Evolutionary conservation across 2,113 vertebrate genomes (phyloP).

Genomic region (Colaptes auratus): DNA sequence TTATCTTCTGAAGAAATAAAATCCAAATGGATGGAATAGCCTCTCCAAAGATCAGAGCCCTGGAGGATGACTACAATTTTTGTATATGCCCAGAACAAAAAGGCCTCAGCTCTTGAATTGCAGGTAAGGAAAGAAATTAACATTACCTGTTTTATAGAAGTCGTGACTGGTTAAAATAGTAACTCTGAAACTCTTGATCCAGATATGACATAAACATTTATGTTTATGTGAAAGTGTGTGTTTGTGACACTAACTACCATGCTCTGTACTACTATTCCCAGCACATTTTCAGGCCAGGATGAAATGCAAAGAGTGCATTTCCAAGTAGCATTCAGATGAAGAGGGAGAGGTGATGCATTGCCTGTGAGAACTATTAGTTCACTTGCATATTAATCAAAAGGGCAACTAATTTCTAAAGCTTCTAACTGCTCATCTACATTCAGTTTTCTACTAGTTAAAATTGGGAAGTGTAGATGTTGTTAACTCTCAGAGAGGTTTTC

Average conservation of each 20-base stretch:
- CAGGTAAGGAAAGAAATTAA: background rate
- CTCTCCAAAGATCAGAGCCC: background rate
- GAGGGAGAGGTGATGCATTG: accelerated
- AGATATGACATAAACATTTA: background rate
- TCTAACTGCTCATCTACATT: background rate
- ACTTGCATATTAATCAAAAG: background rate
- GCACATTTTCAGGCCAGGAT: background rate
- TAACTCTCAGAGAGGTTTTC: background rate
- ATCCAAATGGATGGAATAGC: background rate
- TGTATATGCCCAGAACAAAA: background rate
- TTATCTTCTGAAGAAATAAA: background rate
- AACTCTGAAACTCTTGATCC: background rate
- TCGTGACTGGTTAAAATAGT: background rate
- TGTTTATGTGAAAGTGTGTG: background rate
- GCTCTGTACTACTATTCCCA: background rate
- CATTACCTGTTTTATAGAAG: background rate
- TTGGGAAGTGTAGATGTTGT: background rate
- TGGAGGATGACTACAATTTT: background rate
- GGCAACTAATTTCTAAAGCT: background rate
- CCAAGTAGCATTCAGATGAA: background rate
- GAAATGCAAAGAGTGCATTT: background rate
- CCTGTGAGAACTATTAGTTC: background rate
- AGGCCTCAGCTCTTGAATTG: background rate
- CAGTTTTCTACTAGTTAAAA: background rate
- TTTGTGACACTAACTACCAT: background rate